Percentiles rank a stretch among this genome's conserved stretches.
phyloP scores from a whole-genome alignment of 2,888 invertebrate species.

The Psylliodes chrysocephalus region DNA sequence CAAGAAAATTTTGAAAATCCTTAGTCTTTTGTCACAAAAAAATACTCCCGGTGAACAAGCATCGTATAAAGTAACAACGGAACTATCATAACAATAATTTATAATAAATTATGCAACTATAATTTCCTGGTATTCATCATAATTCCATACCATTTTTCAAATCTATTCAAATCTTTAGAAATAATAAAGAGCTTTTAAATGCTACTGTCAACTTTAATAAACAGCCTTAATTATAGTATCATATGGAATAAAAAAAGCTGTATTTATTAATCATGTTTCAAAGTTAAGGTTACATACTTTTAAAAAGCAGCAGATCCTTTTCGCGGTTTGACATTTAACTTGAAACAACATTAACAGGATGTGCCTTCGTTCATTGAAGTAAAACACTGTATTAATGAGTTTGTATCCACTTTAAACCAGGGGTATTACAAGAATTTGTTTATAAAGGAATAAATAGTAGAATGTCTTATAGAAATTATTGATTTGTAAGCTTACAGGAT shows the following conservation, averaged over 20 bases:
- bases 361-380: conserved; percentile 4
- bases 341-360: conserved; percentile 27
- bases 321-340: conserved; percentile 35
- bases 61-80: too few species aligned
- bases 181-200: conserved; percentile 10
- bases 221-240: not conserved
- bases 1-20: too few species aligned
- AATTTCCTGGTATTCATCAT: too few species aligned
- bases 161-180: too few species aligned
- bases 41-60: too few species aligned
- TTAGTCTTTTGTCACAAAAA: too few species aligned
- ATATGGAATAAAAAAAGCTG: not conserved
- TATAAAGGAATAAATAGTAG: too few species aligned
- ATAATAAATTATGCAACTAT: too few species aligned
- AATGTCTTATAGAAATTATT: too few species aligned
- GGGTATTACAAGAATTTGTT: not conserved
- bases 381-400: conserved; percentile 4
- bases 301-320: conserved; percentile 28
- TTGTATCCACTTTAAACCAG: not conserved
- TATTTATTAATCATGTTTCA: conserved; percentile 9
- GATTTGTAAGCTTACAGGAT: too few species aligned
- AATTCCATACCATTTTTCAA: too few species aligned
- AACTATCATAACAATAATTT: too few species aligned
- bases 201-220: not conserved
- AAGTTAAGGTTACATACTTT: conserved; percentile 29